Percentiles rank a stretch among this genome's conserved stretches.
Conservation (phyloP, 1,140 invertebrate species). For the Heterodera schachtii region DNA sequence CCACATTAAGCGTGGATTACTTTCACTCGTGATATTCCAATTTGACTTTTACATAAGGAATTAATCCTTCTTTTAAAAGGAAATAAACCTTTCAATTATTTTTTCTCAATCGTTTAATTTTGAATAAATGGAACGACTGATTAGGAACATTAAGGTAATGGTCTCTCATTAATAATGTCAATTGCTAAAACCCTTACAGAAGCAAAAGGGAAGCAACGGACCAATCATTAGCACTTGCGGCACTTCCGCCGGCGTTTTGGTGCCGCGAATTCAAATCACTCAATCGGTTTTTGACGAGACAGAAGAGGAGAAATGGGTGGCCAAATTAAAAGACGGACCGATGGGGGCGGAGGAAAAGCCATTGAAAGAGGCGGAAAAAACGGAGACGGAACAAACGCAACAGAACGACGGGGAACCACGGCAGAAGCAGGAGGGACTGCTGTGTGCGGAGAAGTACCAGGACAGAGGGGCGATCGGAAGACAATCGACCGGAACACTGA, state of each 20-base stretch:
- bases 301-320: background rate
- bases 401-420: background rate
- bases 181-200: background rate
- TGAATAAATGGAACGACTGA: background rate
- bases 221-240: background rate
- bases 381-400: background rate
- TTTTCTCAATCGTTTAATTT: too few species aligned
- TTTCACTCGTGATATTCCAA: background rate
- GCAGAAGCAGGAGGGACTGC: conserved; percentile 10
- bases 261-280: conserved; percentile 25
- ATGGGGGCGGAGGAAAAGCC: background rate
- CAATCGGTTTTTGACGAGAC: conserved; percentile 19
- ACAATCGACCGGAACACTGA: conserved; percentile 62
- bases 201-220: background rate
- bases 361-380: background rate
- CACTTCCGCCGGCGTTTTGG: conserved; percentile 1
- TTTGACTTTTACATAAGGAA: too few species aligned
- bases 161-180: background rate
- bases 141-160: background rate
- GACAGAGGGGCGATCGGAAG: conserved; percentile 9
- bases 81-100: too few species aligned
- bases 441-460: conserved; percentile 23
- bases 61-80: too few species aligned
- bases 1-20: background rate
- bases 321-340: background rate